Conservation (phyloP, 1,140 invertebrate genomes). For the Laupala kohalensis region DNA sequence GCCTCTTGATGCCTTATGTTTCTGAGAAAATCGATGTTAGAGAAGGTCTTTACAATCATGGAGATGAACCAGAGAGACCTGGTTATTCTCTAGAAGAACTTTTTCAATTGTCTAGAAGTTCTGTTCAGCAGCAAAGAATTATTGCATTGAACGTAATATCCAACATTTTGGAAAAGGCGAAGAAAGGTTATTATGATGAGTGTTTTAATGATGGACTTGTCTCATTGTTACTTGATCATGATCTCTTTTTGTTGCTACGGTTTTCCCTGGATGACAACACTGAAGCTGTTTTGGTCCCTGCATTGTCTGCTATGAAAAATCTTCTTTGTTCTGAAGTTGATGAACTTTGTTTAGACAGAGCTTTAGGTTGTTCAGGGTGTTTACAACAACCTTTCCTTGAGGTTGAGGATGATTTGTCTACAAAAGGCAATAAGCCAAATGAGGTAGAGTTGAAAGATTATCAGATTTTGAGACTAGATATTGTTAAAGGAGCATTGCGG, state of each 20-base stretch:
- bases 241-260: slow-evolving; percentile 64
- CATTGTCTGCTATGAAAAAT: slow-evolving; percentile 55
- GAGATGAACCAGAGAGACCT: slow-evolving; percentile 76
- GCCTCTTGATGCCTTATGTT: slow-evolving; percentile 52
- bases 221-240: slow-evolving; percentile 37
- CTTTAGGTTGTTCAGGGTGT: slow-evolving; percentile 49
- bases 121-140: slow-evolving; percentile 58
- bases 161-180: slow-evolving; percentile 60
- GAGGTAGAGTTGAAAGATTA: slow-evolving; percentile 66
- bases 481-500: slow-evolving; percentile 55
- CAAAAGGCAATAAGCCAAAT: slow-evolving; percentile 31
- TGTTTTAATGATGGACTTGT: slow-evolving; percentile 35
- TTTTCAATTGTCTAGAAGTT: slow-evolving; percentile 56
- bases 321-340: slow-evolving; percentile 62
- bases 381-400: slow-evolving; percentile 45
- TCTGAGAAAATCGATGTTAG: slow-evolving; percentile 41
- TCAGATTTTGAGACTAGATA: slow-evolving; percentile 63
- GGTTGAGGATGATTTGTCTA: background rate
- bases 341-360: slow-evolving; percentile 50
- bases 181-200: slow-evolving; percentile 44
- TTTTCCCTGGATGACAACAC: slow-evolving; percentile 75
- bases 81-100: slow-evolving; percentile 82
- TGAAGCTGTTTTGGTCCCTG: slow-evolving; percentile 51
- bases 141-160: slow-evolving; percentile 63
- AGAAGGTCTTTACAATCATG: slow-evolving; percentile 74